Evolutionary conservation across 23 tunicate genomes (phyloP).

Genomic region (Trididemnum clinides): DNA sequence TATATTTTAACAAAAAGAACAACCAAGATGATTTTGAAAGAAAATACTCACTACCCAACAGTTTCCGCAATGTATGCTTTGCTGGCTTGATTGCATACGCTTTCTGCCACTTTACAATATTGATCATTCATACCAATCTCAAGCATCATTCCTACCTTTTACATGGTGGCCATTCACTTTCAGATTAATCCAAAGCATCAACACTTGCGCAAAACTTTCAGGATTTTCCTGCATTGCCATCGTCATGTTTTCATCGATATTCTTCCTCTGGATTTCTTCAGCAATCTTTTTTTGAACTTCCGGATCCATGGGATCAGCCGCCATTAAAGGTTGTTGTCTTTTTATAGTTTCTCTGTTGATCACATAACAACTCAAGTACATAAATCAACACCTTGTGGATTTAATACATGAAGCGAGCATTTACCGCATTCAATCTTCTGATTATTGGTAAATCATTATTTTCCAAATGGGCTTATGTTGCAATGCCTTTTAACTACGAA

Average conservation of each 20-base stretch:
- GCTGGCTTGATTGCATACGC: no score
- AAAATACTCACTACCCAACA: no score
- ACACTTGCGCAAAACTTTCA: slow-evolving; percentile 76
- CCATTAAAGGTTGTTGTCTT: not conserved
- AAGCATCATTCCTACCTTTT: slow-evolving; percentile 88
- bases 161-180: slow-evolving; percentile 88
- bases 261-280: slow-evolving; percentile 77
- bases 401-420: not conserved
- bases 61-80: no score
- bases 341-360: not conserved
- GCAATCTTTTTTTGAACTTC: slow-evolving; percentile 83
- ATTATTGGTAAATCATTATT: no score
- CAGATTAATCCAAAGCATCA: slow-evolving; percentile 92
- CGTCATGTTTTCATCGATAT: slow-evolving; percentile 93
- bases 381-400: not conserved
- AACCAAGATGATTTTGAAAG: no score
- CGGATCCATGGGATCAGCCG: slow-evolving; percentile 83
- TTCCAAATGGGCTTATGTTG: no score
- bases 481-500: no score
- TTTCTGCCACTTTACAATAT: no score
- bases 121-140: no score
- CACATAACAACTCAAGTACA: not conserved
- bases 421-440: no score
- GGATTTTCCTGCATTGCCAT: slow-evolving; percentile 96
- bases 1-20: no score